Evolutionary conservation across 1,140 invertebrate genomes (phyloP).

Genomic region (Drosophila sulfurigaster): DNA sequence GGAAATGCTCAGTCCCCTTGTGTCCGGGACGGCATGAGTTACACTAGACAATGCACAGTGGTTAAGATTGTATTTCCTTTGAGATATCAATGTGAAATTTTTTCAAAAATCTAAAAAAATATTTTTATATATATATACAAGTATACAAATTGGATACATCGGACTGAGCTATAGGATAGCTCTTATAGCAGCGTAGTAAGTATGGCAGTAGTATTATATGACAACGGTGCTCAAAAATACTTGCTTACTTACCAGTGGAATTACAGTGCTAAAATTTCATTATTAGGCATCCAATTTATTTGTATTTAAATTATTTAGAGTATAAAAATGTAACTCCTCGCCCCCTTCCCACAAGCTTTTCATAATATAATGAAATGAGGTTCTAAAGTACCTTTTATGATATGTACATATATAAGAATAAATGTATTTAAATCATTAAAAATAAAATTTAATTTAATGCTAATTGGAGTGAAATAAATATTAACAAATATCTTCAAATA

Average conservation of each 20-base stretch:
- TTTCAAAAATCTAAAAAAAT: neutral
- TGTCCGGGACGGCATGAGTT: no score
- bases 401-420: constrained; percentile 1
- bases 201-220: constrained; percentile 1
- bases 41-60: no score
- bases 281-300: constrained; percentile 1
- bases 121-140: neutral
- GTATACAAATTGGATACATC: constrained; percentile 2
- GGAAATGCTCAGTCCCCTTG: no score
- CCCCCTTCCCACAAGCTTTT: neutral
- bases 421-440: neutral
- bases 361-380: neutral
- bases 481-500: constrained; percentile 2
- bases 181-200: neutral
- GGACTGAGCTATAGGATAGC: constrained; percentile 2
- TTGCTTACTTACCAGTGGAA: neutral
- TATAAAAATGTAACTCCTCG: neutral
- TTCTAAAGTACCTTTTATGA: neutral
- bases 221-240: constrained; percentile 7
- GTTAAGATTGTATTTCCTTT: no score
- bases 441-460: neutral
- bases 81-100: no score
- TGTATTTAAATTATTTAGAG: neutral
- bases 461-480: neutral
- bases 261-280: neutral